Evolutionary conservation across 2,797 vertebrate genomes (phyloP).

Genomic region (Melanotaenia pygmaea): DNA sequence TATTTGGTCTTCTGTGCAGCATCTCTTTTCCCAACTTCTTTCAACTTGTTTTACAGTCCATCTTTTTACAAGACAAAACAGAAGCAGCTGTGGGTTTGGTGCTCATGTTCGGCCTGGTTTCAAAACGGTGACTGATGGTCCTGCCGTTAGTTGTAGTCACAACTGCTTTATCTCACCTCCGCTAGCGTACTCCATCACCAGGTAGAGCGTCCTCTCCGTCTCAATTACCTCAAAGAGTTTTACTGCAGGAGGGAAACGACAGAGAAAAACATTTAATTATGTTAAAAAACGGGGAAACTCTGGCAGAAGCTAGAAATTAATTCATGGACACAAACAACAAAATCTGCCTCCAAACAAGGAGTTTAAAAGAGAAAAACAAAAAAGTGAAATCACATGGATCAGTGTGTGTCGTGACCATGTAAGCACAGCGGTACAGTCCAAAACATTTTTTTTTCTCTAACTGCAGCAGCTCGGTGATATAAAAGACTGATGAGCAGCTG

Average conservation of each 20-base stretch:
- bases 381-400: slow-evolving; percentile 24
- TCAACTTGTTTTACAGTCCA: neutral
- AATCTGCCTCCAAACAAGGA: slow-evolving; percentile 14
- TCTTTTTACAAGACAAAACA: neutral
- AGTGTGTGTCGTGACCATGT: slow-evolving; percentile 25
- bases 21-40: accelerated
- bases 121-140: neutral
- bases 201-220: slow-evolving; percentile 98
- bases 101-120: neutral
- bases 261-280: slow-evolving; percentile 29
- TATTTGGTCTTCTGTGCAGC: slow-evolving; percentile 3
- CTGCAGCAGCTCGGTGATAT: slow-evolving; percentile 33
- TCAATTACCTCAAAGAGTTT: slow-evolving; percentile 99
- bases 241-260: slow-evolving; percentile 73
- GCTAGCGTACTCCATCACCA: slow-evolving; percentile 99
- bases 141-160: neutral
- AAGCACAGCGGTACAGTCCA: slow-evolving; percentile 19
- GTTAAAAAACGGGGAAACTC: slow-evolving; percentile 4
- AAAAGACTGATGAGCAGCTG: slow-evolving; percentile 50
- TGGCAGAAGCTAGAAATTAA: slow-evolving; percentile 10
- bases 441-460: slow-evolving; percentile 6
- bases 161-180: slow-evolving; percentile 87
- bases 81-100: neutral
- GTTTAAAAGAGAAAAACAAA: no score
- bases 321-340: slow-evolving; percentile 20